Evolutionary conservation across 2,113 vertebrate genomes (phyloP).

Genomic region (Epinephelus lanceolatus): DNA sequence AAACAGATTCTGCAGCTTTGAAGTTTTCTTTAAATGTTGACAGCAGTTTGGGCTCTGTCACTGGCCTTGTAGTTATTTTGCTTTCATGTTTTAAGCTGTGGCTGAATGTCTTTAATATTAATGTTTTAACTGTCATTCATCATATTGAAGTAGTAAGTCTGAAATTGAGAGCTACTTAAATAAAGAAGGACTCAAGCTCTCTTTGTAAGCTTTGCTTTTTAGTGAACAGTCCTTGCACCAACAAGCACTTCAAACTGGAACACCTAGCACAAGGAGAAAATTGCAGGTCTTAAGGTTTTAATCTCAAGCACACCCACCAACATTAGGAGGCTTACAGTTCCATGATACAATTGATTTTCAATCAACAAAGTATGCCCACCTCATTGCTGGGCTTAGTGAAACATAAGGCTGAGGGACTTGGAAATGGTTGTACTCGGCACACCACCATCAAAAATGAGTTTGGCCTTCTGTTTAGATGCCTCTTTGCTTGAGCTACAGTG

Average conservation of each 20-base stretch:
- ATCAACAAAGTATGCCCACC: conserved; percentile 1
- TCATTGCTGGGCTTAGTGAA: conserved; percentile 16
- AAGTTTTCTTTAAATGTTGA: conserved; percentile 21
- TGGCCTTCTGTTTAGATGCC: neutral
- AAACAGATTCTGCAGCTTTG: conserved; percentile 14
- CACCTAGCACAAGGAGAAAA: neutral
- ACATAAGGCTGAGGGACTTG: neutral
- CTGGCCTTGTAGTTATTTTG: neutral
- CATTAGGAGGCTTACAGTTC: conserved; percentile 20
- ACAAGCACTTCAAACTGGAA: neutral
- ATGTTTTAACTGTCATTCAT: conserved; percentile 1
- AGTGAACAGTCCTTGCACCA: neutral
- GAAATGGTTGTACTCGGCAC: neutral
- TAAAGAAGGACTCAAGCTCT: neutral
- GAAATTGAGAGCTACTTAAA: neutral
- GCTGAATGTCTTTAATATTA: conserved; percentile 23
- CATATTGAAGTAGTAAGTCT: neutral
- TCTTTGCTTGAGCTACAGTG: neutral
- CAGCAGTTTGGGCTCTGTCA: conserved; percentile 16
- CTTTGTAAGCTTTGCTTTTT: neutral
- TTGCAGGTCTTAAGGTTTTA: conserved; percentile 10
- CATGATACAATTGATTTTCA: conserved; percentile 35
- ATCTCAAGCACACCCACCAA: neutral
- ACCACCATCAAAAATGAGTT: neutral
- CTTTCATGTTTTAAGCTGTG: conserved; percentile 6